phyloP scores from a whole-genome alignment of 2,113 vertebrate genomes.

The Macrotis lagotis region DNA sequence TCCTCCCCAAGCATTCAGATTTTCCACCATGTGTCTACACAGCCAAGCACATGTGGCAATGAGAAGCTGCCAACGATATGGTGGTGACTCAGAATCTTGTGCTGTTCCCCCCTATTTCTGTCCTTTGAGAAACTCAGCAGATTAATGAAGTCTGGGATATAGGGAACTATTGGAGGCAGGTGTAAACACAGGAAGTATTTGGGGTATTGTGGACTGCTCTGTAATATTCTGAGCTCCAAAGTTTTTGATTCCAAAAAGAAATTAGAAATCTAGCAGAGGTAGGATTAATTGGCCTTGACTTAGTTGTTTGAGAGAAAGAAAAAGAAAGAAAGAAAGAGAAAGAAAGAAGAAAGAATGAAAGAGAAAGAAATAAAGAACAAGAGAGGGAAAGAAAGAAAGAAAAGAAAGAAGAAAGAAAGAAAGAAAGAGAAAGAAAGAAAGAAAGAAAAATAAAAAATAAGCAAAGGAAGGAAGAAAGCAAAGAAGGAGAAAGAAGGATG shows the following conservation, averaged over 20 bases:
- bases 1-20: neutral
- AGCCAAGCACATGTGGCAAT: neutral
- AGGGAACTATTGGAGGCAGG: neutral
- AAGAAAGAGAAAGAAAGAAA: neutral
- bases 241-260: neutral
- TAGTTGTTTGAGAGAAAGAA: neutral
- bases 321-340: accelerated
- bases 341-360: neutral
- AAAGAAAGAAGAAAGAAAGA: neutral
- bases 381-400: neutral
- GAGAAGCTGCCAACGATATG: neutral
- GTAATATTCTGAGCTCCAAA: neutral
- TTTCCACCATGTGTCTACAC: neutral
- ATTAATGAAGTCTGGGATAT: neutral
- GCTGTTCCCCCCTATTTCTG: neutral
- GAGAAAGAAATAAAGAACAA: accelerated
- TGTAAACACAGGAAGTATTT: neutral
- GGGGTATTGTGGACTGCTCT: neutral
- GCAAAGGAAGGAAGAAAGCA: neutral
- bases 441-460: too few species aligned
- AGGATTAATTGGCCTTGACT: neutral
- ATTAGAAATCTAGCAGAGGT: neutral
- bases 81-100: neutral
- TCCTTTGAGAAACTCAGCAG: neutral
- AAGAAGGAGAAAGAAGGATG: neutral